Percentiles rank a stretch among this genome's conserved stretches.
These are phyloP conservation scores for Trichonephila clavipes DNA, from an alignment of 1,140 invertebrate genomes.

Conservation along the genomic window DNA sequence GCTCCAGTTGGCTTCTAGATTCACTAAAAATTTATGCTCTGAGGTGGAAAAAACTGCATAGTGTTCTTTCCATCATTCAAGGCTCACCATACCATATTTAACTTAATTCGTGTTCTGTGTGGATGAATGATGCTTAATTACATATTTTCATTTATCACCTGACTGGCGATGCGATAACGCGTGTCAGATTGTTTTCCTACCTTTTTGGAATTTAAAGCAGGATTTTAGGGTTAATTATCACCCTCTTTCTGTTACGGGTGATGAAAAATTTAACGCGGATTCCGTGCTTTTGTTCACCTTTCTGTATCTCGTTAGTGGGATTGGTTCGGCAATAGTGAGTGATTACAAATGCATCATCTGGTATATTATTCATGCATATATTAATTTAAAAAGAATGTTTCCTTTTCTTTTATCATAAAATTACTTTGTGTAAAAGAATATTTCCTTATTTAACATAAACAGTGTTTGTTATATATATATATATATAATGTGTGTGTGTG, in stretches of 20 bases:
- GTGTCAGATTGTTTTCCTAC: not conserved
- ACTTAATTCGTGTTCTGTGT: constrained; percentile 14
- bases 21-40: not conserved
- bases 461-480: no score
- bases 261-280: not conserved
- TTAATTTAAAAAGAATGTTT: no score
- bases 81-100: not conserved
- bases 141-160: constrained; percentile 35
- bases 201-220: not conserved
- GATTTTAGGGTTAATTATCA: constrained; percentile 35
- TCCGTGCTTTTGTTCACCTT: not conserved
- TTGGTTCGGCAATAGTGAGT: not conserved
- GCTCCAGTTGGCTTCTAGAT: not conserved
- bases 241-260: not conserved
- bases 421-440: no score
- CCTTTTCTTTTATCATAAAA: no score
- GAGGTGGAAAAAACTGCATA: not conserved
- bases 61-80: not conserved
- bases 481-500: no score
- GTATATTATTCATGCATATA: no score
- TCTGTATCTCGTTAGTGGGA: not conserved
- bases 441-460: no score
- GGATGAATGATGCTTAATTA: not conserved
- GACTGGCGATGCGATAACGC: constrained; percentile 8
- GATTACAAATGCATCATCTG: not conserved